Evolutionary conservation across 2,888 invertebrate species (phyloP).

Genomic region (Melanchra persicariae): DNA sequence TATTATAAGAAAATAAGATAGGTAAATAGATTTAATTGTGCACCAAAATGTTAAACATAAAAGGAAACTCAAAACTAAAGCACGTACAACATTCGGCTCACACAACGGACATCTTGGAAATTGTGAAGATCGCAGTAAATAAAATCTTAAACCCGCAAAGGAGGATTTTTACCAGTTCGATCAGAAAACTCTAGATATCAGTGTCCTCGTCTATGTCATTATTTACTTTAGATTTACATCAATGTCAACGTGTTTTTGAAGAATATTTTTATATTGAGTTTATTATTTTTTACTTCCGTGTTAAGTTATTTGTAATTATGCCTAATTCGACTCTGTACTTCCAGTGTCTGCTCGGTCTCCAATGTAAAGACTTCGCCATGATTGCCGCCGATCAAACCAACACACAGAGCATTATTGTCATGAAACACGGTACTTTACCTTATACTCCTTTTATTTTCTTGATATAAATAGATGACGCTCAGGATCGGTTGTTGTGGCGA

Average conservation of each 20-base stretch:
- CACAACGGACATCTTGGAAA: not conserved
- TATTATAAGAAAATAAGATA: too few relatives aligned
- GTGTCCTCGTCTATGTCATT: conserved; percentile 7
- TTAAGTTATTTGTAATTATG: conserved; percentile 51
- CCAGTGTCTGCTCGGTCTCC: conserved; percentile 97
- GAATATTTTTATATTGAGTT: too few relatives aligned
- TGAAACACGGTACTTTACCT: conserved; percentile 94
- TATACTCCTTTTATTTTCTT: too few relatives aligned
- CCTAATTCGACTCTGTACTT: conserved; percentile 80
- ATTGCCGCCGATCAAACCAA: conserved; percentile 97
- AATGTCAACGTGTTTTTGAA: conserved; percentile 40
- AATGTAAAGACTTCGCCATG: conserved; percentile 96
- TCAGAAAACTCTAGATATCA: conserved; percentile 1
- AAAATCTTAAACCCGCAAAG: not conserved
- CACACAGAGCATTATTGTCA: conserved; percentile 95
- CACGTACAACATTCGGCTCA: too few relatives aligned
- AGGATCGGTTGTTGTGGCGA: too few relatives aligned
- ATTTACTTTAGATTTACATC: conserved; percentile 29
- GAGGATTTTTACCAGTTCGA: not conserved
- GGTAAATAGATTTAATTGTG: too few relatives aligned
- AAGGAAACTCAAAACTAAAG: too few relatives aligned
- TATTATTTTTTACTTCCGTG: conserved; percentile 28
- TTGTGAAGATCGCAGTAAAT: not conserved
- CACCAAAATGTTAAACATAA: too few relatives aligned
- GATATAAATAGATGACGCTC: too few relatives aligned